Base-by-base conservation (phyloP, 2,797 vertebrate species). In the Fringilla coelebs region DNA sequence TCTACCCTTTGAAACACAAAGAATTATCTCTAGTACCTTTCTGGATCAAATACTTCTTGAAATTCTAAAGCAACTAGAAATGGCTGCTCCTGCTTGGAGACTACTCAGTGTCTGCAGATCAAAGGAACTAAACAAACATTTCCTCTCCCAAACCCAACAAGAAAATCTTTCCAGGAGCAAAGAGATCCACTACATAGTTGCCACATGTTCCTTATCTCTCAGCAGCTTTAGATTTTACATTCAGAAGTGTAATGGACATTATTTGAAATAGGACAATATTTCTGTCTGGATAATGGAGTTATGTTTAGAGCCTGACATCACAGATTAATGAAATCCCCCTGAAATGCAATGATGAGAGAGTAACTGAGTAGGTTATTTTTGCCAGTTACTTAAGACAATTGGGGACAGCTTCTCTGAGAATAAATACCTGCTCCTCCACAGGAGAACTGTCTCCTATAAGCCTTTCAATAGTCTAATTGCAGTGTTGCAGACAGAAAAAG, bases 21-120 rank as follows among this genome's bases (percentile, higher is more conserved):
- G 68, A 93, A 89, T 89, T 82, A 5, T 60, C 75, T 88, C 43
- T 36, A 80, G 66, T 68, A 91, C 81, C 75, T 66, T 80, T 68
- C 85, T 3, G 24, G 22, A 93, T 90, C 80, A 96, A 94, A 94
- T 9, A 6, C 61, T 73, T 80, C 74, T 87, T 88, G 84, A 90
- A 96, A 94, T 77, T 68, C 65, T 93, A 84, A 80, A 93, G 88
- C 34, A 71, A 32, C 65, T 46, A 77, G 58, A 68, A 96, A 72
- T 46, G 73, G 51, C 43, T 93, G 20, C 84, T 96, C 75, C 66
- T 31, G 38, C 85, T 72, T 25, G 51, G 78, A 91, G 93, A 55
- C 51, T 85, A 41, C 24, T 67, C 70, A 10, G 54, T n/a, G 40
- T 24, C 45, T 90, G 61, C 84, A 63, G 89, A 77, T 89, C 81